Base-by-base conservation (phyloP, 2,113 vertebrate genomes). In the Centropus unirufus region DNA sequence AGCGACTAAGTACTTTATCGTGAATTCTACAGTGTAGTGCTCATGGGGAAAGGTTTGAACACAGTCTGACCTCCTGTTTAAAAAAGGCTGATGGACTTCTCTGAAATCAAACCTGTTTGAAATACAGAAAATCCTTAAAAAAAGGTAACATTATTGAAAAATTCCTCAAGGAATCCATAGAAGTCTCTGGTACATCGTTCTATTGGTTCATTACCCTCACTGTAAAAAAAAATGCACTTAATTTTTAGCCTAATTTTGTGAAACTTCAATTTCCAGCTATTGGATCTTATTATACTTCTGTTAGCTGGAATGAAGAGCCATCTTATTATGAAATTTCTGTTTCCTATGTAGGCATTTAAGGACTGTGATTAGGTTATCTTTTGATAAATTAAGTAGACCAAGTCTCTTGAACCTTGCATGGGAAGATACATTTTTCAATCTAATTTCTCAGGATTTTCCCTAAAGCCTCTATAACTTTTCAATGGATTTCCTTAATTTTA, bases 341-440 rank as follows among this genome's bases (percentile, higher is more conserved):
- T 92, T 89, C 89, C 49, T 18, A n/a, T 57, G 52, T 67, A 94
- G 72, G 27, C 70, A 80, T 89, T 90, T 86, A 89, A 90, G 57
- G 73, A 72, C n/a, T 72, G 23, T 78, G 69, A 87, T 90, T 83
- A 87, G 89, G 39, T 82, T 76, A 74, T 59, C 39, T 87, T 80
- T 87, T 66, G 24, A 89, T 78, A 94, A 92, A 93, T 78, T 67
- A 93, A 89, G 75, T 34, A 90, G 83, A 87, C 76, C 64, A 47
- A 1, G 0, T 75, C 34, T 87, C 64, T 89, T 83, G 72, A 92
- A 89, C 83, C 51, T 90, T 55, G 8, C 15, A 42, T 46, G 61
- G n/a, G n/a, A 93, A 80, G 68, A 85, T n/a, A 30, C 9, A 77
- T 68, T 90, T 94, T 89, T 83, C 75, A 80, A 12, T 69, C 63